A percentile compares a stretch with the other conserved stretches of the same genome.
phyloP scores from a whole-genome alignment of 2,888 invertebrate genomes.

The Choristoneura rosaceana region DNA sequence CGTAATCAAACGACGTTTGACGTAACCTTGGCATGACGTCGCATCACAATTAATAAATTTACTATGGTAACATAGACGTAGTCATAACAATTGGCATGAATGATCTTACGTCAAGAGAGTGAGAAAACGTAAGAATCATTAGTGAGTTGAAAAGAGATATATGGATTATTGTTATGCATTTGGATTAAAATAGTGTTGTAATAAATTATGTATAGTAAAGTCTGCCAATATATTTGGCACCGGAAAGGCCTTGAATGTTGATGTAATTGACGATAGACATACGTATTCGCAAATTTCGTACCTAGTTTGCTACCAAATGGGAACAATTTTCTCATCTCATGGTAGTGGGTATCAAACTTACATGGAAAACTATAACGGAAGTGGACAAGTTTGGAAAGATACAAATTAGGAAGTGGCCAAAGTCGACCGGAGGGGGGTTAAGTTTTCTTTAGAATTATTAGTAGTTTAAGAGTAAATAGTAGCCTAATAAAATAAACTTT shows the following conservation, averaged over 20 bases:
- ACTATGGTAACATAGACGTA: conserved; percentile 5
- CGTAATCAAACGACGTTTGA: conserved; percentile 40
- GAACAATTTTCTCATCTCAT: no score
- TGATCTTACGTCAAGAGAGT: conserved; percentile 18
- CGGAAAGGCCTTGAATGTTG: conserved; percentile 20
- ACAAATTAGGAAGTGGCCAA: no score
- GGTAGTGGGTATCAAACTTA: no score
- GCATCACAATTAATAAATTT: conserved; percentile 14
- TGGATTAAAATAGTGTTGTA: neutral
- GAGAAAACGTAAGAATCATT: conserved; percentile 11
- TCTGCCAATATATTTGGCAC: conserved; percentile 32
- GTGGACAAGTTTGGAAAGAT: no score
- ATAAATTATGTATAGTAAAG: neutral
- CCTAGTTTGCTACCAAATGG: no score
- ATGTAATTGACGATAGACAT: neutral
- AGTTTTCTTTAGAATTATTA: no score
- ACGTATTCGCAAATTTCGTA: no score
- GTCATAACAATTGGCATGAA: conserved; percentile 35
- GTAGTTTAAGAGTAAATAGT: no score
- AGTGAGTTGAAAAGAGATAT: conserved; percentile 23
- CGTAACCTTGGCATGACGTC: conserved; percentile 44
- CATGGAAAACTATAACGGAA: no score
- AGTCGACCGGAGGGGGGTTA: no score
- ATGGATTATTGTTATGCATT: conserved; percentile 27
- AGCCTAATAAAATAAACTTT: no score